Percentiles rank a stretch among this genome's conserved stretches.
Conservation (phyloP, 1,140 invertebrate genomes). For the Trichomalopsis sarcophagae region DNA sequence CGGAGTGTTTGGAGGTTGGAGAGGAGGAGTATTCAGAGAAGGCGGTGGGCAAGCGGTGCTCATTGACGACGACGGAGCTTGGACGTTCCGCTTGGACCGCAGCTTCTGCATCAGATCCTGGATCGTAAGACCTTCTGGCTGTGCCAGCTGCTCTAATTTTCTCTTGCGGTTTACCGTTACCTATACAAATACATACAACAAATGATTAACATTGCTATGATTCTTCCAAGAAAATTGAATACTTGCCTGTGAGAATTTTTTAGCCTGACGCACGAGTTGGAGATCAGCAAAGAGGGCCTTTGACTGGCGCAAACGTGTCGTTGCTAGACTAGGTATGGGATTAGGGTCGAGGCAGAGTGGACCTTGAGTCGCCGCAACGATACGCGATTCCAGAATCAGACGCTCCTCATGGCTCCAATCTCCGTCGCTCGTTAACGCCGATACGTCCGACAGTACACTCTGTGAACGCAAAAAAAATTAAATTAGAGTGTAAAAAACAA, state of each 20-base stretch:
- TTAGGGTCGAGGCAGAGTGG: slow-evolving; percentile 91
- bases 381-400: slow-evolving; percentile 85
- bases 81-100: slow-evolving; percentile 59
- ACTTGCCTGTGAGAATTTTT: slow-evolving; percentile 82
- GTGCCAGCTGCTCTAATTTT: slow-evolving; percentile 89
- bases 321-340: slow-evolving; percentile 84
- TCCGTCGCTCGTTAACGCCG: slow-evolving; percentile 79
- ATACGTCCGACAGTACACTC: slow-evolving; percentile 86
- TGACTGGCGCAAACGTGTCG: slow-evolving; percentile 84
- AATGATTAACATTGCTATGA: neutral
- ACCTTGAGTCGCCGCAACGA: slow-evolving; percentile 88
- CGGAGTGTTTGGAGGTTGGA: slow-evolving; percentile 68
- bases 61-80: slow-evolving; percentile 55
- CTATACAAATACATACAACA: slow-evolving; percentile 61
- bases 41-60: slow-evolving; percentile 71
- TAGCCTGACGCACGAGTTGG: slow-evolving; percentile 83
- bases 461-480: slow-evolving; percentile 62
- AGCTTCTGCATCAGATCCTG: slow-evolving; percentile 79
- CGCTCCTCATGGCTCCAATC: slow-evolving; percentile 87
- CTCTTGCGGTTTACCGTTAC: slow-evolving; percentile 89
- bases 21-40: slow-evolving; percentile 67
- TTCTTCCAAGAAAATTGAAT: slow-evolving; percentile 52
- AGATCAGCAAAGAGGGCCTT: slow-evolving; percentile 84
- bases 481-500: neutral
- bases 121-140: slow-evolving; percentile 85